These are phyloP conservation scores for Falco berigora DNA, from an alignment of 2,797 vertebrate genomes.

Conservation along the genomic window DNA sequence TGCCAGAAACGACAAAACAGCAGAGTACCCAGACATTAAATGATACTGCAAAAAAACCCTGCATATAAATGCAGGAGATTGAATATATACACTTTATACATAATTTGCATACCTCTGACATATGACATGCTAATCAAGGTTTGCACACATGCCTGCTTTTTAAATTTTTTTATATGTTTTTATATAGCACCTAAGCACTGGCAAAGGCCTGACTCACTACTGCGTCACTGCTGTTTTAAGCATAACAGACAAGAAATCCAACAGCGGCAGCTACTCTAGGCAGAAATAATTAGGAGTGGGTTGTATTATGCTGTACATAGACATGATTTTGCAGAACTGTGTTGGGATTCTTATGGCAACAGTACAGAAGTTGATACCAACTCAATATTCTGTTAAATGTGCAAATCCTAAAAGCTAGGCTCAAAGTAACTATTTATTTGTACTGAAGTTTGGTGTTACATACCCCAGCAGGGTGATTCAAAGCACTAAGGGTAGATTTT, in stretches of 20 bases:
- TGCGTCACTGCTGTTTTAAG: conserved; percentile 34
- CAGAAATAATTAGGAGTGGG: conserved; percentile 50
- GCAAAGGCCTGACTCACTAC: conserved; percentile 37
- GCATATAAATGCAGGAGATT: background rate
- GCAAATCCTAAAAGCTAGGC: background rate
- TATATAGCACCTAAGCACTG: background rate
- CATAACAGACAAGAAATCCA: conserved; percentile 14
- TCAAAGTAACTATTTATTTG: background rate
- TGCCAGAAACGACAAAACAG: background rate
- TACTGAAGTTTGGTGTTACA: background rate
- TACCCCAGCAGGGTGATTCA: background rate
- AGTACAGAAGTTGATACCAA: background rate
- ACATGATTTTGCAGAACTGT: background rate
- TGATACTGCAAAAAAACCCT: background rate
- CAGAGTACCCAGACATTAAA: background rate
- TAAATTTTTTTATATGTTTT: background rate
- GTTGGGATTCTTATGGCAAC: background rate
- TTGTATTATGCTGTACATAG: background rate
- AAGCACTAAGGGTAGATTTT: background rate
- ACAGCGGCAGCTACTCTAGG: conserved; percentile 8
- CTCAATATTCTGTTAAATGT: background rate
- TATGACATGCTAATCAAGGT: background rate
- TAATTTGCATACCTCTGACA: background rate
- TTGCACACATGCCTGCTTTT: background rate
- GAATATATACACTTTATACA: background rate